Conservation (phyloP, 2,797 vertebrate species). For the Poeciliopsis gracilis region DNA sequence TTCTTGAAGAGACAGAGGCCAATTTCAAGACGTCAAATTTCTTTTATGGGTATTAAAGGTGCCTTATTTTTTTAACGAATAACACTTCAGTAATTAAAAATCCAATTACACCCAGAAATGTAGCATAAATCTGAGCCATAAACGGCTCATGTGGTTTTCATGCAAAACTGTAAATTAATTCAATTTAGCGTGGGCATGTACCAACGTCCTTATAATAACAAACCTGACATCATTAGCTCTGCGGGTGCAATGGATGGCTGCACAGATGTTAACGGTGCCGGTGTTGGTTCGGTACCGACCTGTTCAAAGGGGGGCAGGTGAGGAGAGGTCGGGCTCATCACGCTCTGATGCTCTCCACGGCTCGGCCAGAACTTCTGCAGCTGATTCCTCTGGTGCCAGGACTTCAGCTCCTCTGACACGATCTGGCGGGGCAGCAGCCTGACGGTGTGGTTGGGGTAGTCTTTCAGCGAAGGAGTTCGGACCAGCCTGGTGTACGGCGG, state of each 20-base stretch:
- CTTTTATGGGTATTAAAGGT: no score
- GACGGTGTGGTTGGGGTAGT: slow-evolving; percentile 77
- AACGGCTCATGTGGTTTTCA: background rate
- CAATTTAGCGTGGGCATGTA: no score
- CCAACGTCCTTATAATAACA: background rate
- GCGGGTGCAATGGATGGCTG: background rate
- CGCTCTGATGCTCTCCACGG: slow-evolving; percentile 76
- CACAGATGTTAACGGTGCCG: background rate
- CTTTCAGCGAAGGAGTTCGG: slow-evolving; percentile 86
- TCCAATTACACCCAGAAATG: background rate
- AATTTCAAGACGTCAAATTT: no score
- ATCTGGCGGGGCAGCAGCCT: slow-evolving; percentile 81
- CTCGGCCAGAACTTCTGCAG: slow-evolving; percentile 67
- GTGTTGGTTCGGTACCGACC: slow-evolving; percentile 53
- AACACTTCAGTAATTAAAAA: background rate
- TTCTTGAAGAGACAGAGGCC: no score
- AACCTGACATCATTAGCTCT: background rate
- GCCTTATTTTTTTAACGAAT: no score
- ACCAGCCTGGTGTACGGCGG: slow-evolving; percentile 83
- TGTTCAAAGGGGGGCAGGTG: slow-evolving; percentile 75
- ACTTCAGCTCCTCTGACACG: slow-evolving; percentile 87
- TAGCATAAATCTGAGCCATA: background rate
- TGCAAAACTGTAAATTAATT: background rate
- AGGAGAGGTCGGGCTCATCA: slow-evolving; percentile 70
- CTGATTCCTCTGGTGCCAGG: slow-evolving; percentile 87